phyloP scores from a whole-genome alignment of 2,888 invertebrate genomes.

The Leptinotarsa juncta region DNA sequence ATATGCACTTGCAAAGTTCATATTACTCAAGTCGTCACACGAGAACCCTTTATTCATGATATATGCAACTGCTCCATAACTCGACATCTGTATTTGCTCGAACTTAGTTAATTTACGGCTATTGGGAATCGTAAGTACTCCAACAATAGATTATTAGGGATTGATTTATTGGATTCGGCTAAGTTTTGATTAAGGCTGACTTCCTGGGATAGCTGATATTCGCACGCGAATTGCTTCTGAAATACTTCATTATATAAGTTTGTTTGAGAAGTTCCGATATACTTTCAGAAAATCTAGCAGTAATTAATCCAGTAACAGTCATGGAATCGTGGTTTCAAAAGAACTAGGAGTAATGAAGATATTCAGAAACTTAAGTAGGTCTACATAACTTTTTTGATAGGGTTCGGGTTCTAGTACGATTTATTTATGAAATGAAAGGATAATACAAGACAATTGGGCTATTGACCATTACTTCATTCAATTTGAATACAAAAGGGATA shows the following conservation, averaged over 20 bases:
- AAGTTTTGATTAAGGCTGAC: conserved; percentile 38
- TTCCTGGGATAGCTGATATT: conserved; percentile 25
- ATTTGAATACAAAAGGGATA: too few relatives aligned
- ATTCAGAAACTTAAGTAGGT: background rate
- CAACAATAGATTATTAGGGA: conserved; percentile 38
- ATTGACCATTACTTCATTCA: too few relatives aligned
- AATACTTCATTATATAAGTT: conserved; percentile 29
- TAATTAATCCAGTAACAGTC: conserved; percentile 12
- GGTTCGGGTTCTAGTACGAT: too few relatives aligned
- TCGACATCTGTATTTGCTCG: conserved; percentile 39
- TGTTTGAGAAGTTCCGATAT: conserved; percentile 19
- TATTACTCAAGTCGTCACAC: conserved; percentile 23
- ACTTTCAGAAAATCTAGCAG: background rate
- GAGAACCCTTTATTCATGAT: conserved; percentile 24
- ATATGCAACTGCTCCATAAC: conserved; percentile 33
- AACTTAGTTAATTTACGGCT: conserved; percentile 42
- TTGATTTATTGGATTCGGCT: conserved; percentile 36
- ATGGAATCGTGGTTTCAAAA: background rate
- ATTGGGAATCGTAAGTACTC: conserved; percentile 41
- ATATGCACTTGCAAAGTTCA: conserved; percentile 33
- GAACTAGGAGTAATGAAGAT: background rate
- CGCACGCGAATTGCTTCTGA: conserved; percentile 25
- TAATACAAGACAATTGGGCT: too few relatives aligned
- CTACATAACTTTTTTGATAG: background rate
- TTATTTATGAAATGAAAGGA: too few relatives aligned